Evolutionary conservation across 2,797 vertebrate genomes (phyloP).

Genomic region (Acipenser oxyrinchus): DNA sequence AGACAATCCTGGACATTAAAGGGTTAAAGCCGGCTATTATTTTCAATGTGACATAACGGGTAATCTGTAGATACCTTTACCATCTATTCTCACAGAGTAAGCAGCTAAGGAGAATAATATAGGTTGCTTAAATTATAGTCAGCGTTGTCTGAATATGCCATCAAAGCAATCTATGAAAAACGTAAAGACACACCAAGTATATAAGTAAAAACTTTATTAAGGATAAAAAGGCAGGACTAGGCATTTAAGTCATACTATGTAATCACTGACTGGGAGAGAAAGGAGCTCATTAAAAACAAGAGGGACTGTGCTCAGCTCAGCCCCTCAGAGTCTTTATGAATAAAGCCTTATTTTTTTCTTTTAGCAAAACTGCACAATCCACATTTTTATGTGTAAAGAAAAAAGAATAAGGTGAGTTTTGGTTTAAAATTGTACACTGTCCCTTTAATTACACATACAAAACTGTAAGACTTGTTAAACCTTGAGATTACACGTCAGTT

Average conservation of each 20-base stretch:
- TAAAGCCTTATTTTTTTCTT: conserved; percentile 7
- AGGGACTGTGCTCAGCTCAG: conserved; percentile 21
- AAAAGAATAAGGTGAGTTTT: conserved; percentile 3
- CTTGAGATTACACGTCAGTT: conserved; percentile 23
- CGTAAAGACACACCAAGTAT: neutral
- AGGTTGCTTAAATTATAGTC: no score
- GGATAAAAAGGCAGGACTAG: neutral
- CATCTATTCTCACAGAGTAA: no score
- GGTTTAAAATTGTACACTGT: neutral
- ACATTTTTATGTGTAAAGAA: neutral
- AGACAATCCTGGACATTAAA: no score
- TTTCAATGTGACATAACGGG: no score
- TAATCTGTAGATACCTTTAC: no score
- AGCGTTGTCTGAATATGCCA: no score
- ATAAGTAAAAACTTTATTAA: neutral
- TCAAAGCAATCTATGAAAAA: no score
- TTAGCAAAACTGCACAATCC: neutral
- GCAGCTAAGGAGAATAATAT: no score
- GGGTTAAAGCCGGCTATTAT: no score
- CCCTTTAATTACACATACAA: conserved; percentile 8
- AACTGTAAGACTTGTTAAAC: conserved; percentile 10
- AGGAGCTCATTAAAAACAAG: conserved; percentile 31
- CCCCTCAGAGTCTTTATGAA: conserved; percentile 16
- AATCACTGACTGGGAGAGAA: conserved; percentile 29
- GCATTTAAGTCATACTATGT: conserved; percentile 27